Percentiles rank a stretch among this genome's conserved stretches.
Evolutionary conservation across 2,113 vertebrate genomes (phyloP).

Genomic region (Sceloporus tristichus): DNA sequence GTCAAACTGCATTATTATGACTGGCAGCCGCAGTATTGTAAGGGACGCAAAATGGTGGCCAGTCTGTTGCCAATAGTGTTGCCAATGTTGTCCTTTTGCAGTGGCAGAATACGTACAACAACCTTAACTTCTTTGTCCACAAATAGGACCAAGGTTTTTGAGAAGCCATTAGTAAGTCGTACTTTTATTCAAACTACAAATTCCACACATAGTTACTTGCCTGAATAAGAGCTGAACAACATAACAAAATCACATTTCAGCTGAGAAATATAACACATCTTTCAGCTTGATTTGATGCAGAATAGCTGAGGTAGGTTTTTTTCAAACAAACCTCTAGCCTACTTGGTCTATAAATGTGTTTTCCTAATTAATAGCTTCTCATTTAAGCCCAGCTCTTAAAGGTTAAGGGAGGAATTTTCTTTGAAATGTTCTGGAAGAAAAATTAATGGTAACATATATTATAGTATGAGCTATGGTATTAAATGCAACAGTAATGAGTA

Average conservation of each 20-base stretch:
- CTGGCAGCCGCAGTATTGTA: too few relatives aligned
- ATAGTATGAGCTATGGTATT: neutral
- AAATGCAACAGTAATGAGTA: neutral
- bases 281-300: neutral
- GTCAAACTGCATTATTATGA: too few relatives aligned
- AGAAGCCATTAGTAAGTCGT: too few relatives aligned
- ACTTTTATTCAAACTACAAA: neutral
- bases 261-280: rapidly evolving
- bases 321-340: neutral
- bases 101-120: neutral
- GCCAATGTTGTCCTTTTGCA: too few relatives aligned
- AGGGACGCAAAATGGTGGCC: too few relatives aligned
- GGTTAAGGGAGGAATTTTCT: neutral
- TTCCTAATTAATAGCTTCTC: neutral
- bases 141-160: too few relatives aligned
- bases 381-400: neutral
- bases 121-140: neutral
- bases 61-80: too few relatives aligned
- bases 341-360: neutral
- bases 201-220: neutral
- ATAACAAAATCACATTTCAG: neutral
- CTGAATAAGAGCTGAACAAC: neutral
- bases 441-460: constrained; percentile 25
- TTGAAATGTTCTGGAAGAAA: too few relatives aligned
- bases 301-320: neutral